A percentile compares a stretch with the other conserved stretches of the same genome.
Conservation (phyloP, 37 sponge, comb jelly and placozoan species). For the Spongia lamella region DNA sequence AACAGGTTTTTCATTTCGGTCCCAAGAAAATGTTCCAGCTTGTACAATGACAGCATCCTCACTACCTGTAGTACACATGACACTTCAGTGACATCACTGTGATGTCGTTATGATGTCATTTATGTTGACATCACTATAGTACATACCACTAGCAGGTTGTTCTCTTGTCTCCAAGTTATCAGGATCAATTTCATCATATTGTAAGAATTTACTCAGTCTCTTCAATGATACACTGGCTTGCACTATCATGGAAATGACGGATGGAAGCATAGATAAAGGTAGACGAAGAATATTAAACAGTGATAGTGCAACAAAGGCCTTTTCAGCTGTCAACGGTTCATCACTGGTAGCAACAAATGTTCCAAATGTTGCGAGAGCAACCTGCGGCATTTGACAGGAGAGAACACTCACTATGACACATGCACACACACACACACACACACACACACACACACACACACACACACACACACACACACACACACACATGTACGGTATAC, state of each 20-base stretch:
- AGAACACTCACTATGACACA: not conserved
- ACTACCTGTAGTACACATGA: constrained; percentile 26
- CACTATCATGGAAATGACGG: constrained; percentile 48
- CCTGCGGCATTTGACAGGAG: constrained; percentile 41
- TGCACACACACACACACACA: not conserved
- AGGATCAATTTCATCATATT: constrained; percentile 61
- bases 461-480: constrained; percentile 62
- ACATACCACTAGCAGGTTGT: constrained; percentile 8
- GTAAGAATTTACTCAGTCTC: constrained; percentile 67
- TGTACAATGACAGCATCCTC: constrained; percentile 34
- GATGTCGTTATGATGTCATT: too few species aligned
- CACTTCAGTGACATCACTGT: constrained; percentile 4
- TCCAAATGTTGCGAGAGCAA: constrained; percentile 75
- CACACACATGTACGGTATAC: too few species aligned
- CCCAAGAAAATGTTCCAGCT: constrained; percentile 60
- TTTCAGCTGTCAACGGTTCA: constrained; percentile 65
- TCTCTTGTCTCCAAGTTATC: constrained; percentile 35
- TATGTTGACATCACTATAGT: not conserved
- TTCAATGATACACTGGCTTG: constrained; percentile 73
- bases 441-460: constrained; percentile 41
- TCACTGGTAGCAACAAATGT: constrained; percentile 42
- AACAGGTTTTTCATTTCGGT: constrained; percentile 1
- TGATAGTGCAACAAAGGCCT: constrained; percentile 80
- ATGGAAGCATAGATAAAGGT: constrained; percentile 72
- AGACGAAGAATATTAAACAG: constrained; percentile 79